Percentiles rank a stretch among this genome's conserved stretches.
Evolutionary conservation across 1,140 invertebrate species (phyloP).

Genomic region (Danaus plexippus): DNA sequence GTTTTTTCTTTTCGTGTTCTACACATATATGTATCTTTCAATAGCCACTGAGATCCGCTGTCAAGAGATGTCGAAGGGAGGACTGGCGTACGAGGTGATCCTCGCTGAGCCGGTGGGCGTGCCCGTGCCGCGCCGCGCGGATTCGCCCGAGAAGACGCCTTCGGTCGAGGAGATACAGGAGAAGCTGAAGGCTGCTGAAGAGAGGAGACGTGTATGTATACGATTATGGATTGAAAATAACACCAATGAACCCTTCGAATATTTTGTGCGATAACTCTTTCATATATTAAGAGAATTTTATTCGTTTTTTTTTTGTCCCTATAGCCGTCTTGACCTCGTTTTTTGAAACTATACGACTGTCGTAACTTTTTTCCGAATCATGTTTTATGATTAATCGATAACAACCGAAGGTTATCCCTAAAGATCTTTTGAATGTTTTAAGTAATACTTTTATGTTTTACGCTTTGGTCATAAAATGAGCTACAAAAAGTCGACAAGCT

Average conservation of each 20-base stretch:
- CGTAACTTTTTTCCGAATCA: too few species aligned
- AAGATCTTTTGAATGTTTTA: too few species aligned
- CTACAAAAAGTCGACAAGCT: constrained; percentile 16
- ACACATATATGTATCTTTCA: constrained; percentile 1
- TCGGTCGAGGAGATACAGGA: constrained; percentile 90
- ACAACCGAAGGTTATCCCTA: constrained; percentile 1
- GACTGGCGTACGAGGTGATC: constrained; percentile 94
- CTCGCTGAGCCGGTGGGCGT: constrained; percentile 83
- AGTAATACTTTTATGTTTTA: too few species aligned
- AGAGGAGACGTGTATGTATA: constrained; percentile 84
- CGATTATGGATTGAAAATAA: too few species aligned
- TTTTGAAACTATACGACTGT: too few species aligned
- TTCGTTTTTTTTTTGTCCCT: too few species aligned
- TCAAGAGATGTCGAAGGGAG: constrained; percentile 90
- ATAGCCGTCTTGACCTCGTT: too few species aligned
- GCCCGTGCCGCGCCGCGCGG: constrained; percentile 75
- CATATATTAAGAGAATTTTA: too few species aligned
- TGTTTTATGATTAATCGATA: too few species aligned
- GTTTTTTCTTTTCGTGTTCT: too few species aligned
- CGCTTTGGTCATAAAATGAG: constrained; percentile 11
- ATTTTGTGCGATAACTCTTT: too few species aligned
- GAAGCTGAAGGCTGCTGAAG: constrained; percentile 92
- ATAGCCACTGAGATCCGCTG: constrained; percentile 89
- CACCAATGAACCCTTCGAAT: too few species aligned
- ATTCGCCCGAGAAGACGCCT: constrained; percentile 77